Evolutionary conservation across 2,797 vertebrate genomes (phyloP).

Genomic region (Spinus pinus): DNA sequence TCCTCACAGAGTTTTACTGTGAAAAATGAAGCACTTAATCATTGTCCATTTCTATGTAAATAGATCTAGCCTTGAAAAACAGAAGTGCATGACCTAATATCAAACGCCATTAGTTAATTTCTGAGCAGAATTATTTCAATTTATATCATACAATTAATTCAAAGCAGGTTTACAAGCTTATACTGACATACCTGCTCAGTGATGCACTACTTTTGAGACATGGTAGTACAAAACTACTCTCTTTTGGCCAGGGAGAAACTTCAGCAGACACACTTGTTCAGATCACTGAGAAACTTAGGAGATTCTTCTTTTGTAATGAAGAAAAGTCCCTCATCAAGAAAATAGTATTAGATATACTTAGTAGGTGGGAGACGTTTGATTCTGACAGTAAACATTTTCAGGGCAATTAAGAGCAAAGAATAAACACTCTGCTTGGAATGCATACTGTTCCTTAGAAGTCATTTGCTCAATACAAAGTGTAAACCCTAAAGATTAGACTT

Average conservation of each 20-base stretch:
- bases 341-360: neutral
- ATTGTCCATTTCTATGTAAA: neutral
- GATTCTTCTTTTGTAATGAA: neutral
- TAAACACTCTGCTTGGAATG: neutral
- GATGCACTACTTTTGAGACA: neutral
- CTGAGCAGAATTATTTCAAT: neutral
- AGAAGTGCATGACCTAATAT: neutral
- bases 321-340: neutral
- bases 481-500: neutral
- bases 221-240: neutral
- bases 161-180: neutral
- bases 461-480: neutral
- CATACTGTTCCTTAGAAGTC: neutral
- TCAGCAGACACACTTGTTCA: neutral
- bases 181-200: neutral
- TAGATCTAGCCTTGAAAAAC: neutral
- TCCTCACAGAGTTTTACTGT: neutral
- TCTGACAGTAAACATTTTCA: neutral
- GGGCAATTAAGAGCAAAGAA: neutral
- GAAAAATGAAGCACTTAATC: neutral
- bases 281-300: neutral
- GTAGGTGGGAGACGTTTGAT: neutral
- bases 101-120: neutral
- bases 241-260: neutral
- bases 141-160: neutral